Evolutionary conservation across 2,113 vertebrate species (phyloP), one percentile per base, ranked within the genome.

Genomic region (Dipodomys merriami): DNA sequence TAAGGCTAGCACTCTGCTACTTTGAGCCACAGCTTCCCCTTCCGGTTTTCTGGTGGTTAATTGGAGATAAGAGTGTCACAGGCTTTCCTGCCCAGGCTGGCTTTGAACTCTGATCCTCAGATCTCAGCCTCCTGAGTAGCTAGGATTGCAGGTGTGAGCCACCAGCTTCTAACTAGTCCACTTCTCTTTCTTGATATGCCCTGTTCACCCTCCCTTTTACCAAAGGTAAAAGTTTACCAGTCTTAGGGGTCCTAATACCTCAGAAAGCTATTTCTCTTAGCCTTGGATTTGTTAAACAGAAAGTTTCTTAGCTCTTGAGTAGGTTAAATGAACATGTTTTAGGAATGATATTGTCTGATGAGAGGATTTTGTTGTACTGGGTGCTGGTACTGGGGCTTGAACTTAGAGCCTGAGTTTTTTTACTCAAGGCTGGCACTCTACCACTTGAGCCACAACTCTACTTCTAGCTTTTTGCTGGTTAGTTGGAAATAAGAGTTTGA

Each of bases 261-360:
- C 23, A 68, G 69, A 85, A 93, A 83, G 60, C 53, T 49, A 49
- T 46, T 76, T 68, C 39, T 46, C 23, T 68, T 5, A 86, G n/a
- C 86, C 71, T 86, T 53, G n/a, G 33, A 76, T 86, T 94, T 92
- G 60, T 80, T 92, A 95, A 95, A 72, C 33, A 23, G 33, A 67
- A 44, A 46, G 74, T 93, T 44, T 82, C 30, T 46, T 53, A 60
- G 25, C 85, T 68, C 3, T 53, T 49, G 27, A 93, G 68, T 65
- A 74, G 57, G 33, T 65, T 80, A 86, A 81, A 11, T 64, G 64
- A 89, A 77, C 81, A 80, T 57, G 65, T 39, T 57, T 90, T 35
- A 44, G 27, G 46, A 57, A 71, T 83, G 60, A 67, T 87, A 86
- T 11, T 76, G 30, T 30, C 35, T 57, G 15, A 57, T 57, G 53